phyloP scores from a whole-genome alignment of 2,113 vertebrate genomes.

The Murina feae region DNA sequence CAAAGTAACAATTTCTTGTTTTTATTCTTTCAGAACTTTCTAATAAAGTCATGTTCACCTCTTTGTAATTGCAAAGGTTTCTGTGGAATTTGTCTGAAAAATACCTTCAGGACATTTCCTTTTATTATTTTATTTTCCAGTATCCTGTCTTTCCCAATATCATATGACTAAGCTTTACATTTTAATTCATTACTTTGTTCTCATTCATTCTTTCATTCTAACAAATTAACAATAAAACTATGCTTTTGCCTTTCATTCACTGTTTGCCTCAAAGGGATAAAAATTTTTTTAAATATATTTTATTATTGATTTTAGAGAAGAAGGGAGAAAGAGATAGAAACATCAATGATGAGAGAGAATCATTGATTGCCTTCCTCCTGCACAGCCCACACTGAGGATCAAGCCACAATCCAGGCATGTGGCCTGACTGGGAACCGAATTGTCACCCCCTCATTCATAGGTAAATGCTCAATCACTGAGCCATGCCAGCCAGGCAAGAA shows the following conservation, averaged over 20 bases:
- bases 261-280: slow-evolving; percentile 1
- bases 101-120: neutral
- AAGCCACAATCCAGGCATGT: too few relatives aligned
- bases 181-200: neutral
- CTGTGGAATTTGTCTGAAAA: neutral
- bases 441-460: too few relatives aligned
- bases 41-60: neutral
- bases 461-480: too few relatives aligned
- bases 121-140: neutral
- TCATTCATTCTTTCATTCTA: neutral
- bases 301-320: too few relatives aligned
- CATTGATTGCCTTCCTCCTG: too few relatives aligned
- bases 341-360: too few relatives aligned
- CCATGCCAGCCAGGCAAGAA: too few relatives aligned
- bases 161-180: neutral
- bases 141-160: neutral
- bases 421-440: too few relatives aligned
- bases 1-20: neutral
- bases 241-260: slow-evolving; percentile 34
- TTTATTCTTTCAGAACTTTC: neutral
- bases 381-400: too few relatives aligned
- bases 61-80: neutral
- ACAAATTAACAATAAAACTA: slow-evolving; percentile 50
- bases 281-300: neutral
- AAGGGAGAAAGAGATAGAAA: too few relatives aligned